These are phyloP conservation scores for Hyles euphorbiae DNA, from an alignment of 1,140 invertebrate genomes.

Conservation along the genomic window DNA sequence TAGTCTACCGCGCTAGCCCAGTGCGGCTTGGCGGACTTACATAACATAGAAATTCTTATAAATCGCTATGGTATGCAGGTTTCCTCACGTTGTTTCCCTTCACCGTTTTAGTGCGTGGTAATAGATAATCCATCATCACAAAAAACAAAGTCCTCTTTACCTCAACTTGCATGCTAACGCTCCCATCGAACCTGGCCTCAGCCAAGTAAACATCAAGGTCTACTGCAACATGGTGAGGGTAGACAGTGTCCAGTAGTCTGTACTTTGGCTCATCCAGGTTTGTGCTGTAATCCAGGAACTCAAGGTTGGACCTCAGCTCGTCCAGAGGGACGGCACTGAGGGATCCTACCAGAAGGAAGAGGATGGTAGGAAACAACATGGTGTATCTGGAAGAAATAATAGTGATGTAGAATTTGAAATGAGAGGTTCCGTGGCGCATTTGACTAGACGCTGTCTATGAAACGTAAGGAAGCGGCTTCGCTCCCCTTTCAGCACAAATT, in stretches of 20 bases:
- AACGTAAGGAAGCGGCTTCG: no score
- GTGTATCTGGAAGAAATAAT: constrained; percentile 30
- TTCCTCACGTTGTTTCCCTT: no score
- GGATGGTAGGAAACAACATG: constrained; percentile 28
- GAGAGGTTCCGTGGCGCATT: no score
- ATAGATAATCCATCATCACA: background rate
- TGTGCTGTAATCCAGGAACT: constrained; percentile 36
- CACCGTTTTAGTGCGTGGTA: no score
- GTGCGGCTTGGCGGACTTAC: no score
- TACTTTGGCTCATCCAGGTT: constrained; percentile 53
- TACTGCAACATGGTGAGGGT: constrained; percentile 39
- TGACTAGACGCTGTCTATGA: no score
- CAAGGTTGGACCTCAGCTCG: constrained; percentile 39
- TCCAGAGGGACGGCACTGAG: constrained; percentile 28
- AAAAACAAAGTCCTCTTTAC: constrained; percentile 28
- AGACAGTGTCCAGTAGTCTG: constrained; percentile 43
- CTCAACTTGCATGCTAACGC: constrained; percentile 38
- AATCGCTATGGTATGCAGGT: no score
- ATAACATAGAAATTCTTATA: no score
- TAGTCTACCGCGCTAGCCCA: no score
- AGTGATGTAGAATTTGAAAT: no score
- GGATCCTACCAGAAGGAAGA: constrained; percentile 34
- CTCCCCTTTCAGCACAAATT: no score
- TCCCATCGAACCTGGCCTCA: constrained; percentile 47
- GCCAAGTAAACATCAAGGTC: constrained; percentile 53